A percentile compares a stretch with the other conserved stretches of the same genome.
These are phyloP conservation scores for Macaria notata DNA, from an alignment of 2,888 invertebrate species.

Conservation along the genomic window DNA sequence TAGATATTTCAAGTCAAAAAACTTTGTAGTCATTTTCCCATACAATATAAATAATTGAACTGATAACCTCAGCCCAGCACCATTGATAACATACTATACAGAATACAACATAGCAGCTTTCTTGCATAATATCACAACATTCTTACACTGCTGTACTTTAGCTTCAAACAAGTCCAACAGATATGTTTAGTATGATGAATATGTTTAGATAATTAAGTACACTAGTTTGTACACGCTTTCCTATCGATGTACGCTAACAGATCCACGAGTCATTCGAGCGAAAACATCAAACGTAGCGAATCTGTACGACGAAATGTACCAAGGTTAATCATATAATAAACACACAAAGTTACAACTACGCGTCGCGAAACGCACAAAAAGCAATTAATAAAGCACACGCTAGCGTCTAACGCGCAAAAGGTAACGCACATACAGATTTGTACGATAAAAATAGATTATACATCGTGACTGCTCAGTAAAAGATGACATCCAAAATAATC, in stretches of 20 bases:
- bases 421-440: conserved; percentile 62
- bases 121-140: background rate
- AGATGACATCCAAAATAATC: conserved; percentile 45
- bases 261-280: conserved; percentile 11
- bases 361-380: conserved; percentile 44
- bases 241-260: background rate
- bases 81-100: no score
- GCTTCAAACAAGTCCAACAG: background rate
- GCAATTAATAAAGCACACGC: conserved; percentile 53
- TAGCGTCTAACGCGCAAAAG: conserved; percentile 65
- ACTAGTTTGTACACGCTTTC: background rate
- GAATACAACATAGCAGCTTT: background rate
- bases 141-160: no score
- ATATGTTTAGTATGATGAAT: background rate
- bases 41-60: background rate
- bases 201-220: background rate
- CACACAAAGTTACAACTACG: conserved; percentile 37
- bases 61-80: conserved; percentile 12
- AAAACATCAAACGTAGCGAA: conserved; percentile 20
- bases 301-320: conserved; percentile 24
- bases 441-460: conserved; percentile 72
- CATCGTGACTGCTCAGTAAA: conserved; percentile 49
- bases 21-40: no score
- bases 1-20: no score
- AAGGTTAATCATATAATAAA: conserved; percentile 37